Evolutionary conservation across 2,888 invertebrate species (phyloP), one percentile per base, ranked within the genome.

Genomic region (Epistrophe eligans): DNA sequence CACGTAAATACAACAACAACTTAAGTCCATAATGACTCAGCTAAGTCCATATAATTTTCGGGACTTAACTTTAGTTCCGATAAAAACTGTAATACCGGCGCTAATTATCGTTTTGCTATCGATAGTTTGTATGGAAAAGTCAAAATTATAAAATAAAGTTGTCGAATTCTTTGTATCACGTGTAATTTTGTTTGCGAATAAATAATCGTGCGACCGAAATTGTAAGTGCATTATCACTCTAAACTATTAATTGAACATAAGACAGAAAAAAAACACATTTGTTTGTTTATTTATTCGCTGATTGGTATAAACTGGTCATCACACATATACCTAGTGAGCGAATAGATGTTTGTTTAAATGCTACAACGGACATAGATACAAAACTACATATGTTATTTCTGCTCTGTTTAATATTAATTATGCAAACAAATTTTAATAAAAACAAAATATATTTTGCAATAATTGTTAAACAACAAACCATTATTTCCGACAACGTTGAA

Each of bases 401-500:
- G 57, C 5, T 57, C 57, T 57, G 32, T 40, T 62, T 43, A 62
- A 24, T 62, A 43, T 62, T 28, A n/a, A 64, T 7, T 32, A 64
- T 45, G 45, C 64, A 64, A 64, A 11, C 32, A 45, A 45, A 32
- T 62, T 43, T 7, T n/a, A 45, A 60, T 40, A 19, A 64, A 64
- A 43, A 28, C 5, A 62, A 62, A 62, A 13, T 15, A 62, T 19
- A 43, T 4, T 24, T 43, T 28, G 60, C 60, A 15, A 24, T 64
- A 15, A 24, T 64, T 45, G 8, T 45, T 17, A 11, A 17, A 50
- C 5, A 35, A 4, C 28, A 50, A 48, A 62, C 40, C n/a, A 77
- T 43, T 60, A 70, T 48, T 83, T 73, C 79, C 83, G 55, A 74
- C 67, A 57, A 48, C 38, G 13, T 38, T 32, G 24, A 48, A 48